Base-by-base conservation (phyloP, 2,113 vertebrate species). In the Anoura caudifer region DNA sequence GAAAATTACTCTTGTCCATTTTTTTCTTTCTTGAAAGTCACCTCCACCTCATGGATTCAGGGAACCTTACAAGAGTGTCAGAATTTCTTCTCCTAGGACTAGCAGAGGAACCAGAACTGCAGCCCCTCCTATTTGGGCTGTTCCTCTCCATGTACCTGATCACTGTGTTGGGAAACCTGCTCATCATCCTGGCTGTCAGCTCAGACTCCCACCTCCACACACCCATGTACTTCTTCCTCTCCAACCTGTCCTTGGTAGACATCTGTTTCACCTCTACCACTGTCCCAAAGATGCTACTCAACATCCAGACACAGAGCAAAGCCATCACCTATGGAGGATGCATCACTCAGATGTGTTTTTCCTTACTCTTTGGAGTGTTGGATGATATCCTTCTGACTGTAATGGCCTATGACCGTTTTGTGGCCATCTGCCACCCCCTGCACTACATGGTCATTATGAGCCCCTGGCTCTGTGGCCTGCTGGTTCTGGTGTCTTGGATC, bases 361-460 rank as follows among this genome's bases (percentile, higher is more conserved):
- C 31, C 7, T 0, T 33, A 33, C 1, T 75, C 24, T 96, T 93
- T 85, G 77, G 0, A 5, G 41, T 4, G 1, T 3, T 79, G 10
- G 95, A 96, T 10, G 15, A 72, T 31, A n/a, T 96, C 2, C 77
- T 91, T 0, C 26, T 96, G 38, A 81, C 52, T 0, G 54, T 59
- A 24, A 65, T 80, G 26, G 86, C 86, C 9, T 61, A 90, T 87
- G 95, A 91, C 61, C 8, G 72, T 2, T 98, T 76, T 22, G 45
- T 95, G 56, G 97, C 97, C 52, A 96, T 98, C 45, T 98, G 92
- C 19, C 56, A 24, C 56, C 56, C 56, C 8, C 56, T 59, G 56
- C 56, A 59, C 56, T 59, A 59, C 56, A 59, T 17, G 22, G 56
- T 59, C 56, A 26, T 59, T 20, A 59, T 59, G 56, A 59, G 26